Evolutionary conservation across 92 coral and sea anemone genomes (phyloP).

Genomic region (Zoanthus sansibaricus): DNA sequence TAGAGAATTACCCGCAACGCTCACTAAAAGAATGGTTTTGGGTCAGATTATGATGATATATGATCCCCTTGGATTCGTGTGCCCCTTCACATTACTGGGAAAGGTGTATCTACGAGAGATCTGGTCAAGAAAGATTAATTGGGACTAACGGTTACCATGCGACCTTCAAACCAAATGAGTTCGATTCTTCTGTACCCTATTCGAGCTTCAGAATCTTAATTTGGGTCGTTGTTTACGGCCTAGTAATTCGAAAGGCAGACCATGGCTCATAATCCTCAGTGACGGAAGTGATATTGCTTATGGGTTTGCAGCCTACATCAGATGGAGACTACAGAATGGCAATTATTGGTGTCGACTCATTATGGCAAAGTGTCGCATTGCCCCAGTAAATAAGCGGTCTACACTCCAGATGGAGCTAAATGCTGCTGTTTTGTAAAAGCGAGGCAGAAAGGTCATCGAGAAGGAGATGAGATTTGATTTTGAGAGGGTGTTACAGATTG

Average conservation of each 20-base stretch:
- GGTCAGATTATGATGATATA: constrained; percentile 64
- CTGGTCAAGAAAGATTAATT: constrained; percentile 49
- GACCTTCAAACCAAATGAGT: constrained; percentile 49
- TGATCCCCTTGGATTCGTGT: constrained; percentile 76
- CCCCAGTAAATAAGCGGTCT: constrained; percentile 60
- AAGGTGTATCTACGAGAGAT: constrained; percentile 71
- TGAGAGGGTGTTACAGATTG: constrained; percentile 60
- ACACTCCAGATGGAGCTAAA: constrained; percentile 68
- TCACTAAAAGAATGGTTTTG: constrained; percentile 73
- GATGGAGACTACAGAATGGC: constrained; percentile 51
- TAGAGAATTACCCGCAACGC: constrained; percentile 48
- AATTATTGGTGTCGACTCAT: constrained; percentile 56
- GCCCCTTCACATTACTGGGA: constrained; percentile 64
- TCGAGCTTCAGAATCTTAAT: constrained; percentile 40
- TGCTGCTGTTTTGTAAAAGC: constrained; percentile 67
- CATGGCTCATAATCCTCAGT: constrained; percentile 61
- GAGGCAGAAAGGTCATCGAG: constrained; percentile 65
- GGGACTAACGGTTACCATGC: constrained; percentile 38
- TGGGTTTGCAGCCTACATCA: constrained; percentile 57
- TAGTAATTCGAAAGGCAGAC: constrained; percentile 43
- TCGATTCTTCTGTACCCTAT: constrained; percentile 40
- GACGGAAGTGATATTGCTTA: constrained; percentile 65
- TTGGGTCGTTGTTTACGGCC: constrained; percentile 53
- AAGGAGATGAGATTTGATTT: constrained; percentile 62
- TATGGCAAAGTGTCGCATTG: constrained; percentile 67